phyloP scores from a whole-genome alignment of 1,140 invertebrate genomes.

The Neelides sp. region DNA sequence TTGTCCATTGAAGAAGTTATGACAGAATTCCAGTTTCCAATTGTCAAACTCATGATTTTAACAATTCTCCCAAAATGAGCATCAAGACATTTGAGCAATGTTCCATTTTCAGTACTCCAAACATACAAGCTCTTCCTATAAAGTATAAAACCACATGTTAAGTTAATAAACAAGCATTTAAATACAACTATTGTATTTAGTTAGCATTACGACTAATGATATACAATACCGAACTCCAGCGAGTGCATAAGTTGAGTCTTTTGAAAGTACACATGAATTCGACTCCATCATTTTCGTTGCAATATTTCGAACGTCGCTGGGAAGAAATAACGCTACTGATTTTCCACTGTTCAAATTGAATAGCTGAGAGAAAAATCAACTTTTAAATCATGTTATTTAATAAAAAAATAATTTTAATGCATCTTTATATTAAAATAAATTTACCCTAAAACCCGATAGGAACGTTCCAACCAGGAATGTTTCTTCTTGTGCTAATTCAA shows the following conservation, averaged over 20 bases:
- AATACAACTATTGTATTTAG: neutral
- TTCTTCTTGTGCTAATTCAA: slow-evolving; percentile 40
- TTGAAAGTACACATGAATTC: slow-evolving; percentile 81
- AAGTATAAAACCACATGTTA: slow-evolving; percentile 1
- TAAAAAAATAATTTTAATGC: neutral
- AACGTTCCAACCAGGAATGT: slow-evolving; percentile 40
- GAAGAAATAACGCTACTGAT: slow-evolving; percentile 59
- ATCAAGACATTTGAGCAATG: slow-evolving; percentile 81
- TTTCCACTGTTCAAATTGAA: slow-evolving; percentile 35
- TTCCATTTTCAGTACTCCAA: slow-evolving; percentile 65
- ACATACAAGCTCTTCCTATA: slow-evolving; percentile 86
- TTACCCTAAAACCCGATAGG: slow-evolving; percentile 38
- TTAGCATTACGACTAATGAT: neutral
- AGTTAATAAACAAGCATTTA: slow-evolving; percentile 1
- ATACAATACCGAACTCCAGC: slow-evolving; percentile 66
- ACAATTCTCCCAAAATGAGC: slow-evolving; percentile 95
- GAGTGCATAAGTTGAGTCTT: slow-evolving; percentile 78
- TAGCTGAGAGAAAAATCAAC: slow-evolving; percentile 30
- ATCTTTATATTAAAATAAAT: neutral
- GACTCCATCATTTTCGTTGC: slow-evolving; percentile 74
- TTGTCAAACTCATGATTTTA: slow-evolving; percentile 67
- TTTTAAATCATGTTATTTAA: slow-evolving; percentile 2
- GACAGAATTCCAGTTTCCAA: slow-evolving; percentile 78
- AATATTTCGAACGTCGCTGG: slow-evolving; percentile 83
- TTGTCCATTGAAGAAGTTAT: slow-evolving; percentile 95